phyloP scores from a whole-genome alignment of 2,113 vertebrate species.

The Balaeniceps rex region DNA sequence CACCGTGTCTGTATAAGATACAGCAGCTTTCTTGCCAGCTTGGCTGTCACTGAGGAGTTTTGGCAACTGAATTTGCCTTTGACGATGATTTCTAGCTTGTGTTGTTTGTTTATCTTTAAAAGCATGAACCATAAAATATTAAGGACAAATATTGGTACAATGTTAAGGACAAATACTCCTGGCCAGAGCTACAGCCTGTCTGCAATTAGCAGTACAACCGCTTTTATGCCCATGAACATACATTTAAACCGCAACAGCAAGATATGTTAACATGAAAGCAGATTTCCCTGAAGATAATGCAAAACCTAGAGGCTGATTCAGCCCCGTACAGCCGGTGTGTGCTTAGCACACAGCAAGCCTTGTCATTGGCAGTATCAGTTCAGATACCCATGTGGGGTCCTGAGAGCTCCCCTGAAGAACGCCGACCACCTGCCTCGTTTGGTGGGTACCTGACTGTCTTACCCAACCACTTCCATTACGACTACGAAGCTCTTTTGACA shows the following conservation, averaged over 20 bases:
- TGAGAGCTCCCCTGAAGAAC: fast-evolving
- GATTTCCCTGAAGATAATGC: neutral
- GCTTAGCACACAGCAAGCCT: neutral
- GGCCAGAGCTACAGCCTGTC: neutral
- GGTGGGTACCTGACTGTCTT: neutral
- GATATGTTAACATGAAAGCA: neutral
- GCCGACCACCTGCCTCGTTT: fast-evolving
- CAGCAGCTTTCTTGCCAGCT: neutral
- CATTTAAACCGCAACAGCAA: neutral
- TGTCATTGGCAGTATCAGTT: neutral
- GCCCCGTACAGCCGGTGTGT: fast-evolving
- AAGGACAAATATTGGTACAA: neutral
- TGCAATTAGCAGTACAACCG: neutral
- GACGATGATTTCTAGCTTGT: neutral
- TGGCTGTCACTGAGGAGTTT: neutral
- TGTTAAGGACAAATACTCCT: neutral
- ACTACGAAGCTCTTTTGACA: neutral
- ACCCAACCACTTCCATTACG: neutral
- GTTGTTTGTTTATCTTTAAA: neutral
- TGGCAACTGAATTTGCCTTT: neutral
- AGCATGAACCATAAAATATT: neutral
- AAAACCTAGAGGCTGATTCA: neutral
- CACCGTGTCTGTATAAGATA: neutral
- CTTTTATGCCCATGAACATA: neutral
- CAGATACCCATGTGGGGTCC: fast-evolving